phyloP scores from a whole-genome alignment of 2,113 vertebrate species.

The Hoplias malabaricus region DNA sequence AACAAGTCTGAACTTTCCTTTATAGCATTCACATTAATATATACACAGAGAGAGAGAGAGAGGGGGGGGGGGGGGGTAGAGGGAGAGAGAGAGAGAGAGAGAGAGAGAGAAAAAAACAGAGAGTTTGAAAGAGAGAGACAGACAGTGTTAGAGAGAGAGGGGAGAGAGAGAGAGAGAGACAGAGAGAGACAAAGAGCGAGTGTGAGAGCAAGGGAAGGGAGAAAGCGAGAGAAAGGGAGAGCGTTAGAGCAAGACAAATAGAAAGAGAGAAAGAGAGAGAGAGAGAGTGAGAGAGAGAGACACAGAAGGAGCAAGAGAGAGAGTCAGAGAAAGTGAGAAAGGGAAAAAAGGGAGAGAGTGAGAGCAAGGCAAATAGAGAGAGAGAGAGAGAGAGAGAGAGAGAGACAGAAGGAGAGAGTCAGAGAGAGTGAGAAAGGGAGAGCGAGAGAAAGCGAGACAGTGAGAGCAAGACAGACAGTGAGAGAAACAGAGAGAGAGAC shows the following conservation, averaged over 20 bases:
- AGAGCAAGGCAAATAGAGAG: background rate
- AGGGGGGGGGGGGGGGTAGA: background rate
- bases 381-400: background rate
- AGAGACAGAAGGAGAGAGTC: background rate
- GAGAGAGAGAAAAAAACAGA: background rate
- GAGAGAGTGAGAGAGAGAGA: background rate
- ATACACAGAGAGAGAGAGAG: background rate
- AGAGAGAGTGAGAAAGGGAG: background rate
- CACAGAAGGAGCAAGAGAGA: background rate
- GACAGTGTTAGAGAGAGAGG: background rate
- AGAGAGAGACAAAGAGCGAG: background rate
- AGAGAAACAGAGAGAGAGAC: background rate
- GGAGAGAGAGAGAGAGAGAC: background rate
- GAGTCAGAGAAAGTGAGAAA: no score
- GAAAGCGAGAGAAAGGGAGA: background rate
- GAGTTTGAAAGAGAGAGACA: background rate
- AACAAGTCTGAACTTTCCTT: background rate
- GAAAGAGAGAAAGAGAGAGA: background rate
- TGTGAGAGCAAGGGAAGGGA: background rate
- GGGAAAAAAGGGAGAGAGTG: background rate
- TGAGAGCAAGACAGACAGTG: background rate
- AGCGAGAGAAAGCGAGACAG: constrained; percentile 6
- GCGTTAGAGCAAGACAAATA: no score
- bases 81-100: background rate
- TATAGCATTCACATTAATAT: background rate